Evolutionary conservation across 1,140 invertebrate species (phyloP).

Genomic region (Ceratoteleas bidentatus): DNA sequence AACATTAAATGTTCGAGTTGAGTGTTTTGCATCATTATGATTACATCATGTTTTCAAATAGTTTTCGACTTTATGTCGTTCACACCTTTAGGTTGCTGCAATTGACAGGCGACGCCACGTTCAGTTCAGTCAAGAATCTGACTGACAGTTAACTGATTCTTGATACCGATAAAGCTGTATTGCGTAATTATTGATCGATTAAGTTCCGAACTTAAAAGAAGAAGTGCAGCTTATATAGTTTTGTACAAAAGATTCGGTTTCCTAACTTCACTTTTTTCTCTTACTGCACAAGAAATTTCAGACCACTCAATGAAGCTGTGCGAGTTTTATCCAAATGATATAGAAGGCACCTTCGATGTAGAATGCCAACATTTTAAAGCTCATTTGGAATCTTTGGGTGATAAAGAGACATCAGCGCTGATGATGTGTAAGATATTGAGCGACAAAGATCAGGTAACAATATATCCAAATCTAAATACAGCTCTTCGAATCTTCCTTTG

Average conservation of each 20-base stretch:
- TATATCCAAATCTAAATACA: conserved; percentile 9
- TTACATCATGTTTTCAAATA: too few relatives aligned
- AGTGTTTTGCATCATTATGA: too few relatives aligned
- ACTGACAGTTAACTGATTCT: too few relatives aligned
- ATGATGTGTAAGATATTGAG: background rate
- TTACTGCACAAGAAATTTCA: conserved; percentile 15
- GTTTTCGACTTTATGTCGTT: too few relatives aligned
- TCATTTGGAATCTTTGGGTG: too few relatives aligned
- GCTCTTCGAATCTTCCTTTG: conserved; percentile 6
- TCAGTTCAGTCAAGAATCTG: too few relatives aligned
- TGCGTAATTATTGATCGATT: conserved; percentile 18
- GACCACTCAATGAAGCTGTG: conserved; percentile 15
- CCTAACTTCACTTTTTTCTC: background rate
- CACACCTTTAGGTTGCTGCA: too few relatives aligned
- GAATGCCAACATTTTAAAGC: conserved; percentile 22
- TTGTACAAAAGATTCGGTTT: conserved; percentile 14
- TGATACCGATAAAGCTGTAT: too few relatives aligned
- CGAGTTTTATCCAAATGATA: conserved; percentile 26
- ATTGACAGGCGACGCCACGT: too few relatives aligned
- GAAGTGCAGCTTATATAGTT: conserved; percentile 6
- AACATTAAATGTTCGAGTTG: too few relatives aligned
- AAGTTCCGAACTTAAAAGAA: conserved; percentile 3
- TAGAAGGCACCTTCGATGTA: conserved; percentile 32
- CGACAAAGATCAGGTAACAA: background rate
- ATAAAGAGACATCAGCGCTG: too few relatives aligned